Percentiles rank a stretch among this genome's conserved stretches.
phyloP scores from a whole-genome alignment of 1,140 invertebrate genomes.

The Helicoverpa zea region DNA sequence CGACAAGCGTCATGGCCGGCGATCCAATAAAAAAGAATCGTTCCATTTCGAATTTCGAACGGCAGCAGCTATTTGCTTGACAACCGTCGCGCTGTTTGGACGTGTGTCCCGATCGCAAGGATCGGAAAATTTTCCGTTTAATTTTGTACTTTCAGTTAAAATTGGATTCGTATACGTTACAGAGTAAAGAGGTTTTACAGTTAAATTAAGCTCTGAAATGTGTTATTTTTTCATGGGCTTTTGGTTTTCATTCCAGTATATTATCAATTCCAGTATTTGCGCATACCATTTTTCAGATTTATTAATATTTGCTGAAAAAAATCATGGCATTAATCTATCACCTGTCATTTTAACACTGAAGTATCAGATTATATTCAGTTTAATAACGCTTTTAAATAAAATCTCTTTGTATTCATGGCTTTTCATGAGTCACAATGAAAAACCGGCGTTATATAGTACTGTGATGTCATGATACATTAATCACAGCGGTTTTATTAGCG shows the following conservation, averaged over 20 bases:
- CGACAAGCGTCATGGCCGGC: slow-evolving; percentile 1
- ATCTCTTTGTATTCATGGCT: too few relatives aligned
- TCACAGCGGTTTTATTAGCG: too few relatives aligned
- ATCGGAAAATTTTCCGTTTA: slow-evolving; percentile 21
- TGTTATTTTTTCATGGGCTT: background rate
- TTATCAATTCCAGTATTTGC: background rate
- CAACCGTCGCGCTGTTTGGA: slow-evolving; percentile 46
- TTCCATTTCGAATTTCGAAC: slow-evolving; percentile 42
- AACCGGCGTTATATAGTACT: too few relatives aligned
- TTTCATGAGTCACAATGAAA: too few relatives aligned
- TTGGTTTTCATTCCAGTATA: background rate
- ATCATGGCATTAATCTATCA: too few relatives aligned
- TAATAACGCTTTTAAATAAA: too few relatives aligned
- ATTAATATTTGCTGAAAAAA: too few relatives aligned
- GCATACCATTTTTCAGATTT: background rate
- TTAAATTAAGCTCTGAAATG: background rate
- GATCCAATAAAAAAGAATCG: slow-evolving; percentile 37
- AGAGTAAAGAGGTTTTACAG: background rate
- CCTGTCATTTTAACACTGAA: too few relatives aligned
- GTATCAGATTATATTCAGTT: too few relatives aligned
- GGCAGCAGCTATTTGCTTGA: slow-evolving; percentile 35
- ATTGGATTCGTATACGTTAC: slow-evolving; percentile 28
- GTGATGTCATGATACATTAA: too few relatives aligned
- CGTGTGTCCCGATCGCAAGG: slow-evolving; percentile 32
- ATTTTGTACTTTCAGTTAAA: slow-evolving; percentile 21